Percentiles rank a stretch among this genome's conserved stretches.
Evolutionary conservation across 2,797 vertebrate genomes (phyloP).

Genomic region (Enteromius paludinosus): DNA sequence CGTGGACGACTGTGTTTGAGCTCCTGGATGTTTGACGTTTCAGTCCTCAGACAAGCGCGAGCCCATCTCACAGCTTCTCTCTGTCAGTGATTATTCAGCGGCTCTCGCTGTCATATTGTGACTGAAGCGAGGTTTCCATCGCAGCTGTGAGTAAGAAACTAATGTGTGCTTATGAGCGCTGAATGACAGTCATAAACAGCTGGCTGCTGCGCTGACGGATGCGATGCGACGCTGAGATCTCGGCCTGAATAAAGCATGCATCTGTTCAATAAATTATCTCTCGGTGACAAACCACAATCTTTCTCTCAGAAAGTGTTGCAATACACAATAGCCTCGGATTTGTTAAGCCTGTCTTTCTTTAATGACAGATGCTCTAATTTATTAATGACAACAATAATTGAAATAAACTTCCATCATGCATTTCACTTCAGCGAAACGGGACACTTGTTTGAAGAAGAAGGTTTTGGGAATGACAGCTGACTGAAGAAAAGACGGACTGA

Average conservation of each 20-base stretch:
- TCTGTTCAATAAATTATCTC: slow-evolving; percentile 77
- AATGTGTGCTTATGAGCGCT: slow-evolving; percentile 71
- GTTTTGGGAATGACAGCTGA: not conserved
- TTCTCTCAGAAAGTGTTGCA: not conserved
- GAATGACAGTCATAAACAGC: slow-evolving; percentile 81
- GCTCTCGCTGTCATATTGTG: slow-evolving; percentile 31
- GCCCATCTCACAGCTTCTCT: slow-evolving; percentile 2
- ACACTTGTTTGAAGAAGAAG: not conserved
- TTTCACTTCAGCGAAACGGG: not conserved
- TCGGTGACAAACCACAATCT: slow-evolving; percentile 59
- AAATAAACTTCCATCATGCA: not conserved
- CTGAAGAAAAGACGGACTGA: not conserved
- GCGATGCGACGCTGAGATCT: slow-evolving; percentile 61
- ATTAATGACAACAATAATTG: not conserved
- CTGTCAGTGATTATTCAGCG: slow-evolving; percentile 14
- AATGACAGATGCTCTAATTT: not conserved
- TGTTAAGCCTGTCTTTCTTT: slow-evolving; percentile 7
- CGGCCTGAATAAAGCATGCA: slow-evolving; percentile 79
- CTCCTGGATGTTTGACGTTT: slow-evolving; percentile 27
- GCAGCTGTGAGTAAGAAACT: slow-evolving; percentile 70
- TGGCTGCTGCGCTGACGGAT: slow-evolving; percentile 60
- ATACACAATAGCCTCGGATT: not conserved
- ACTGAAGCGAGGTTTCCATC: slow-evolving; percentile 65
- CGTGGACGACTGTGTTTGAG: slow-evolving; percentile 19
- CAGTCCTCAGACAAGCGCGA: slow-evolving; percentile 11